These are phyloP conservation scores for Alfaro cultratus DNA, from an alignment of 2,797 vertebrate genomes.

Conservation along the genomic window DNA sequence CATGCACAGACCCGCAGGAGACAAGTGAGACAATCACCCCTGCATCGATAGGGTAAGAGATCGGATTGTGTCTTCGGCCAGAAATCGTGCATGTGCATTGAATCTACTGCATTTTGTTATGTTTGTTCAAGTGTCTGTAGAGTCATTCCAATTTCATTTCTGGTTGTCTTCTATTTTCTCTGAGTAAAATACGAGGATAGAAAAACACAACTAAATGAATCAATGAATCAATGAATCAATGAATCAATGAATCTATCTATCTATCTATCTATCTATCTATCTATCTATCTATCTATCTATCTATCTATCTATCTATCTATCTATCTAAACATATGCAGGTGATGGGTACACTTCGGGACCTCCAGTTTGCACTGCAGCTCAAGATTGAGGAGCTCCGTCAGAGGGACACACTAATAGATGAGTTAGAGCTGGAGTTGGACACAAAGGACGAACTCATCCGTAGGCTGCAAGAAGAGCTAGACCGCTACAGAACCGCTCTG, in stretches of 20 bases:
- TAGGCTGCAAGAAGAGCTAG: constrained; percentile 84
- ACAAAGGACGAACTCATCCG: constrained; percentile 86
- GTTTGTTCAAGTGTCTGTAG: not conserved
- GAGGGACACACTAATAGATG: constrained; percentile 84
- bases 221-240: too few species aligned
- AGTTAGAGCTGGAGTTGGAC: constrained; percentile 84
- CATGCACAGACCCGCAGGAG: constrained; percentile 25
- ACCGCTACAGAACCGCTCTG: constrained; percentile 77
- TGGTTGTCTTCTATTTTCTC: not conserved
- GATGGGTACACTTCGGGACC: constrained; percentile 85
- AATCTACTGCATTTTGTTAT: not conserved
- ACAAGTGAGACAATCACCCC: constrained; percentile 40
- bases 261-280: constrained; percentile 26
- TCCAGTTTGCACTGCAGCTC: constrained; percentile 84
- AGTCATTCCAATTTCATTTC: not conserved
- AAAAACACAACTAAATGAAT: not conserved
- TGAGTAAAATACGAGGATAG: not conserved
- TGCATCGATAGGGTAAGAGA: constrained; percentile 47
- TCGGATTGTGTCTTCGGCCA: constrained; percentile 3
- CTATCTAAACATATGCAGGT: constrained; percentile 40
- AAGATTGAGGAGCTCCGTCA: constrained; percentile 87
- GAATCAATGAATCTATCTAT: constrained; percentile 25
- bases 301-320: constrained; percentile 19
- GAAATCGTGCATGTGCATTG: not conserved
- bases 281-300: constrained; percentile 25